Conservation (phyloP, 2,888 invertebrate species). For the Drosophila rellima region DNA sequence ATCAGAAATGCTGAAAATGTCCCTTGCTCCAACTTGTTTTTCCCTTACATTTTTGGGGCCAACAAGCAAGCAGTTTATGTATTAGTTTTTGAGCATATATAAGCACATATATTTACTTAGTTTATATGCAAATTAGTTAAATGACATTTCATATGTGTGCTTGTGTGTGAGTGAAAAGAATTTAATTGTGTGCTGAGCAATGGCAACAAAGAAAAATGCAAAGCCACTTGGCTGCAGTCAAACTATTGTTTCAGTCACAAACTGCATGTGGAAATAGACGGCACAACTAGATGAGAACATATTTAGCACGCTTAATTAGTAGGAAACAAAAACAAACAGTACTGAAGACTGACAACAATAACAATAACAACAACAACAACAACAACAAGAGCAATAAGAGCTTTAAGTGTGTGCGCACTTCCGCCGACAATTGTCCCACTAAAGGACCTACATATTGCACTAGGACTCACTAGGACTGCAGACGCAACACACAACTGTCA, state of each 20-base stretch:
- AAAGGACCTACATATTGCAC: slow-evolving; percentile 26
- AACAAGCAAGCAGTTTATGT: slow-evolving; percentile 44
- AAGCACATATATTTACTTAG: slow-evolving; percentile 39
- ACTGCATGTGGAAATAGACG: slow-evolving; percentile 73
- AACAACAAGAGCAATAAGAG: slow-evolving; percentile 28
- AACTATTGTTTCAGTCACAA: slow-evolving; percentile 83
- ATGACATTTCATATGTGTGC: slow-evolving; percentile 36
- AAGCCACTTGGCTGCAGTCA: slow-evolving; percentile 59
- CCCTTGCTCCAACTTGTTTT: slow-evolving; percentile 38
- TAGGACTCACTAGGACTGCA: slow-evolving; percentile 8
- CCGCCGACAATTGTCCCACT: slow-evolving; percentile 73
- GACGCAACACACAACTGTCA: slow-evolving; percentile 19
- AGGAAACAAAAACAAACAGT: slow-evolving; percentile 65
- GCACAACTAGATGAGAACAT: slow-evolving; percentile 53
- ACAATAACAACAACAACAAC: slow-evolving; percentile 17
- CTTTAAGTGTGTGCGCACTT: slow-evolving; percentile 66
- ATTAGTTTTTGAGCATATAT: slow-evolving; percentile 25
- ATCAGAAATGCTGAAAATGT: slow-evolving; percentile 53
- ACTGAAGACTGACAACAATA: slow-evolving; percentile 31
- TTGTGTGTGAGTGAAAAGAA: slow-evolving; percentile 35
- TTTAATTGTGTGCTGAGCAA: slow-evolving; percentile 61
- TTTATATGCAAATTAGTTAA: slow-evolving; percentile 68
- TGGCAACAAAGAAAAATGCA: slow-evolving; percentile 38
- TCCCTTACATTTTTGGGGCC: slow-evolving; percentile 50
- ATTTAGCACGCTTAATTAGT: slow-evolving; percentile 81